Evolutionary conservation across 2,888 invertebrate species (phyloP).

Genomic region (Macaria liturata): DNA sequence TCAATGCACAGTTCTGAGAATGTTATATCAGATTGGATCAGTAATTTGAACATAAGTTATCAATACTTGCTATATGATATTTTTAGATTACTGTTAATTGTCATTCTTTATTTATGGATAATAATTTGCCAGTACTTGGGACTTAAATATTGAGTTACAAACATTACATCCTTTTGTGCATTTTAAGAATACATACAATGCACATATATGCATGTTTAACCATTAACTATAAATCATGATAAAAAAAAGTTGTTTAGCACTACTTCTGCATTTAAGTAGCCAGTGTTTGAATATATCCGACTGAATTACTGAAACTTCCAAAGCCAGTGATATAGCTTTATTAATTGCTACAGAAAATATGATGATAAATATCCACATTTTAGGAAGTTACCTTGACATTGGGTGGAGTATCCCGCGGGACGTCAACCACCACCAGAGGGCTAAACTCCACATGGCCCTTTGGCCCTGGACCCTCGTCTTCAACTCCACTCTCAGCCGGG

Average conservation of each 20-base stretch:
- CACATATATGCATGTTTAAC: too few relatives aligned
- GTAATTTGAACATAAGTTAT: neutral
- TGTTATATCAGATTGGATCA: slow-evolving; percentile 9
- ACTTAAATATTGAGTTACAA: slow-evolving; percentile 18
- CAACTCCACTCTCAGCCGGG: slow-evolving; percentile 71
- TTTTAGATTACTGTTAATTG: neutral
- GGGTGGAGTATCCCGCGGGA: slow-evolving; percentile 76
- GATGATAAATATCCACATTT: too few relatives aligned
- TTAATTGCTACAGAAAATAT: too few relatives aligned
- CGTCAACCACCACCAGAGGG: slow-evolving; percentile 86
- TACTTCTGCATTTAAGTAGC: too few relatives aligned
- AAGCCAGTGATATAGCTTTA: too few relatives aligned
- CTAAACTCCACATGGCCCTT: slow-evolving; percentile 86
- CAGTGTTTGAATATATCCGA: too few relatives aligned
- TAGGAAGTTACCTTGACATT: slow-evolving; percentile 70
- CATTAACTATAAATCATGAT: too few relatives aligned
- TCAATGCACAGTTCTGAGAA: slow-evolving; percentile 2
- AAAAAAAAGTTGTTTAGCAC: too few relatives aligned
- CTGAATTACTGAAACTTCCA: too few relatives aligned
- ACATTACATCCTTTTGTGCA: too few relatives aligned
- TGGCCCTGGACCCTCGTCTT: slow-evolving; percentile 60
- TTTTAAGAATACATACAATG: too few relatives aligned
- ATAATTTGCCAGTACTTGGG: slow-evolving; percentile 69
- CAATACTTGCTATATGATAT: neutral
- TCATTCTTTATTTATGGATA: neutral